These are phyloP conservation scores for Quiscalus mexicanus DNA, from an alignment of 2,113 vertebrate species.

Conservation along the genomic window DNA sequence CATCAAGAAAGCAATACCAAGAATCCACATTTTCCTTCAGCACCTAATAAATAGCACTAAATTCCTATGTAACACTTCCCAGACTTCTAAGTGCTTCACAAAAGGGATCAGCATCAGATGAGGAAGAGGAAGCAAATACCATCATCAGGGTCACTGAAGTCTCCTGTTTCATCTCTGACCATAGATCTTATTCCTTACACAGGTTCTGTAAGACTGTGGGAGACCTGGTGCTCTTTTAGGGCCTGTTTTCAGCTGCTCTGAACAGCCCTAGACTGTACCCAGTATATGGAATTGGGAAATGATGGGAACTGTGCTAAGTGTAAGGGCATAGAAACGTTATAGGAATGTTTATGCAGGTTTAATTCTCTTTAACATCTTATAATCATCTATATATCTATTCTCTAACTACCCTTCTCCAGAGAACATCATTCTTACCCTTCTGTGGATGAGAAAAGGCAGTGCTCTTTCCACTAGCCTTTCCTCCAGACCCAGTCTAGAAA, in stretches of 20 bases:
- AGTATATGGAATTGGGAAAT: neutral
- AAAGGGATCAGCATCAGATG: neutral
- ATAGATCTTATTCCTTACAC: neutral
- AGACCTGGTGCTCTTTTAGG: neutral
- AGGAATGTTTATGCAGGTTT: neutral
- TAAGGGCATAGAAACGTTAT: neutral
- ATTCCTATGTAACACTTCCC: neutral
- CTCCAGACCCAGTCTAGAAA: neutral
- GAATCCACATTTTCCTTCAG: neutral
- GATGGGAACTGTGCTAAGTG: neutral
- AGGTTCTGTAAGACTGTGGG: neutral
- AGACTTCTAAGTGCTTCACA: neutral
- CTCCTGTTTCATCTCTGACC: neutral
- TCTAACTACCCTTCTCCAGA: neutral
- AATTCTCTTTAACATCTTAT: neutral
- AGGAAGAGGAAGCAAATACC: neutral
- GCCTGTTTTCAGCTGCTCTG: neutral
- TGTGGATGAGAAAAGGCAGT: neutral
- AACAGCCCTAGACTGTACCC: neutral
- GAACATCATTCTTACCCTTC: neutral
- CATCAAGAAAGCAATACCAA: neutral
- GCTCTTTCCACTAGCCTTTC: neutral
- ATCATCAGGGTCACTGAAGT: neutral
- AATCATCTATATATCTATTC: neutral
- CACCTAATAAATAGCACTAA: neutral